Conservation (phyloP, 2,113 vertebrate genomes). For the Sardina pilchardus region DNA sequence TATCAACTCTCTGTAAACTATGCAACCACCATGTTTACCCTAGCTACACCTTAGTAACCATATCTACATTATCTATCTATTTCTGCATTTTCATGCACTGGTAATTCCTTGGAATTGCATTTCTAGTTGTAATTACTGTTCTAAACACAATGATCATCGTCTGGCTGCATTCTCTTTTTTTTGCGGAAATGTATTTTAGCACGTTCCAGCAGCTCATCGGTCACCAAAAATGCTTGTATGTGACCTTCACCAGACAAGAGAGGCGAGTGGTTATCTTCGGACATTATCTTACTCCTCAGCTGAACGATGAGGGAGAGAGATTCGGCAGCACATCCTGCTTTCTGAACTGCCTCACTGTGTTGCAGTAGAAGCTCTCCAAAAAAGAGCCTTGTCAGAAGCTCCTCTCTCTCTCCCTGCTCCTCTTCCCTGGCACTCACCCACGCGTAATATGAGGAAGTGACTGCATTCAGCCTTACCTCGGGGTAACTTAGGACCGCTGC, state of each 20-base stretch:
- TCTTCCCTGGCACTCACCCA: constrained; percentile 18
- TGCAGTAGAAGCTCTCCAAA: constrained; percentile 30
- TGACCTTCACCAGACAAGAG: not conserved
- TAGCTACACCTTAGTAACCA: too few relatives aligned
- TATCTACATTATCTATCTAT: too few relatives aligned
- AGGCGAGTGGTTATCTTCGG: not conserved
- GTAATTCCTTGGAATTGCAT: too few relatives aligned
- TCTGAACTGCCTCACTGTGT: not conserved
- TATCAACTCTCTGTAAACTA: too few relatives aligned
- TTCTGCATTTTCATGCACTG: too few relatives aligned
- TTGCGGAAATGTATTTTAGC: not conserved
- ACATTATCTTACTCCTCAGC: not conserved
- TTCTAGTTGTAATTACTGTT: not conserved
- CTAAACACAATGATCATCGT: not conserved
- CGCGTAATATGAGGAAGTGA: constrained; percentile 38
- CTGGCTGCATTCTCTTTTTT: not conserved
- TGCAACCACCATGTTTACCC: too few relatives aligned
- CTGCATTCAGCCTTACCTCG: constrained; percentile 42
- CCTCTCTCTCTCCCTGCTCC: constrained; percentile 23
- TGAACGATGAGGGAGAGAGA: not conserved
- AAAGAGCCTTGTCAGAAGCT: constrained; percentile 29
- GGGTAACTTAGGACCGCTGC: constrained; percentile 26
- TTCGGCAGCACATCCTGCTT: not conserved
- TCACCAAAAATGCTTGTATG: not conserved
- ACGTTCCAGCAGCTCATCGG: not conserved